Base-by-base conservation (phyloP, 2,113 vertebrate genomes). In the Procavia capensis region DNA sequence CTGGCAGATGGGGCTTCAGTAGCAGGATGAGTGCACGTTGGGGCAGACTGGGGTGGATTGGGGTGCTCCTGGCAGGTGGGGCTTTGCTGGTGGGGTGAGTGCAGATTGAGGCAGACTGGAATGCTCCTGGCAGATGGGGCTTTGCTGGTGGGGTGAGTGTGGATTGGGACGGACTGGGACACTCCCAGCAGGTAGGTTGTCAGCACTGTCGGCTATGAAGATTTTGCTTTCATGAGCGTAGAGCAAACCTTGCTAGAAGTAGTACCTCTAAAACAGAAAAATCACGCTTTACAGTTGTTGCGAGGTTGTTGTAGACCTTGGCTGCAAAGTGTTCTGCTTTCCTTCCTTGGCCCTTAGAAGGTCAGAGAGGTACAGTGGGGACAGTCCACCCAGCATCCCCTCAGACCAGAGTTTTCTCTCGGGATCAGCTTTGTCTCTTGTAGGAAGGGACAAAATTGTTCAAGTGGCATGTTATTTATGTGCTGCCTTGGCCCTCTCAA, bases 31-130 rank as follows among this genome's bases (percentile, higher is more conserved):
- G n/a, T n/a, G n/a, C n/a, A n/a, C n/a, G n/a, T n/a, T n/a, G n/a
- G n/a, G n/a, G n/a, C n/a, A n/a, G n/a, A n/a, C n/a, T n/a, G n/a
- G n/a, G n/a, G n/a, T n/a, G n/a, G n/a, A n/a, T n/a, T n/a, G n/a
- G n/a, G n/a, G n/a, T n/a, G n/a, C n/a, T n/a, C n/a, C n/a, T n/a
- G n/a, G n/a, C n/a, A n/a, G n/a, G n/a, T n/a, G n/a, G 2, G 99
- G 99, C 16, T 99, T 98, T 88, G 98, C 99, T 94, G 99, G 98
- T 84, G 99, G 99, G 99, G 99, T 99, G 90, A 68, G 97, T 61
- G 11, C 20, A 50, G 29, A 16, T 3, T 61, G n/a, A n/a, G n/a
- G n/a, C n/a, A n/a, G n/a, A n/a, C n/a, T n/a, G n/a, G n/a, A n/a
- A n/a, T n/a, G n/a, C n/a, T n/a, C n/a, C n/a, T n/a, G n/a, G n/a